phyloP scores from a whole-genome alignment of 2,888 invertebrate species.

The Orthonychiurus folsomi region DNA sequence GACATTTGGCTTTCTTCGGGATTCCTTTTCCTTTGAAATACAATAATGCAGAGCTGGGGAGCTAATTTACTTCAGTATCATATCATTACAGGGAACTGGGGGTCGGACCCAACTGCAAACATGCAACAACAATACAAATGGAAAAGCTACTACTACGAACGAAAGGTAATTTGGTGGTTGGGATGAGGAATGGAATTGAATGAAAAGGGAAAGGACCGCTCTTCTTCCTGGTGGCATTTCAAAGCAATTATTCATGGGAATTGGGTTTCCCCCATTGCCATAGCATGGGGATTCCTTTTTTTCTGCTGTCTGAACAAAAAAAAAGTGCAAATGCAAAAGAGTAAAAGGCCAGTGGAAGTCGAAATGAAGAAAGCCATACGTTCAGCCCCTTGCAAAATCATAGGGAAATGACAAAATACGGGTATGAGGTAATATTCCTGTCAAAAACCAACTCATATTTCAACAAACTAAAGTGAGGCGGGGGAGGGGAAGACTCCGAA shows the following conservation, averaged over 20 bases:
- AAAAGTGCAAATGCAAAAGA: background rate
- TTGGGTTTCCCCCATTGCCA: background rate
- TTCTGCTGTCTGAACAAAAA: background rate
- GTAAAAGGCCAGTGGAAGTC: background rate
- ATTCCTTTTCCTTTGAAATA: too few relatives aligned
- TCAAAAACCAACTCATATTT: background rate
- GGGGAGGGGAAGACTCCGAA: background rate
- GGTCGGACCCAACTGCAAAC: too few relatives aligned
- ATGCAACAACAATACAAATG: too few relatives aligned
- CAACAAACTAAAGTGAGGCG: background rate
- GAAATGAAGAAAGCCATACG: background rate
- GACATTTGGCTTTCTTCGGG: too few relatives aligned
- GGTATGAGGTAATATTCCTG: constrained; percentile 1
- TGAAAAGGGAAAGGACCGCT: too few relatives aligned
- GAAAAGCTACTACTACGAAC: too few relatives aligned
- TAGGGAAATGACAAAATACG: background rate
- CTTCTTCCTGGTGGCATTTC: background rate
- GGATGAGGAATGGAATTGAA: too few relatives aligned
- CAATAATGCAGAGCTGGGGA: too few relatives aligned
- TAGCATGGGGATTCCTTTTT: background rate
- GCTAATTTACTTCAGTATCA: too few relatives aligned
- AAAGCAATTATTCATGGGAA: background rate
- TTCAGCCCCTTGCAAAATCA: background rate
- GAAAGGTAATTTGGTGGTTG: too few relatives aligned
- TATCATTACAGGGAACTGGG: too few relatives aligned